These are phyloP conservation scores for Hexactinellida sp. DNA, from an alignment of 37 sponge, comb jelly and placozoan species.

Conservation along the genomic window DNA sequence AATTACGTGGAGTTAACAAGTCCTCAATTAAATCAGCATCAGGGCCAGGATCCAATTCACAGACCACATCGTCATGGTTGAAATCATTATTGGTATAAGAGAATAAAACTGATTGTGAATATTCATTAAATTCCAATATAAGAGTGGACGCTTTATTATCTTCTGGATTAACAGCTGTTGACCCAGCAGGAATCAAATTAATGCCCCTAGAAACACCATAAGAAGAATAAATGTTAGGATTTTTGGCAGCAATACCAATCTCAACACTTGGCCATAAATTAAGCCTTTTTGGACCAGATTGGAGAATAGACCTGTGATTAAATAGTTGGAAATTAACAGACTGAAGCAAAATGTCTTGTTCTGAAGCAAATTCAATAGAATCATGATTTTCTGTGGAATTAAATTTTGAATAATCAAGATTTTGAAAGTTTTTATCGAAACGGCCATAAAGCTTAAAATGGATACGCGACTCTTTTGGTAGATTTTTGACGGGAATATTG, in stretches of 20 bases:
- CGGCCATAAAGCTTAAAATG: slow-evolving; percentile 38
- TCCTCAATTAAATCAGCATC: neutral
- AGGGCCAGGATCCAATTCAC: neutral
- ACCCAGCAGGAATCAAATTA: slow-evolving; percentile 39
- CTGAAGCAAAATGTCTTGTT: slow-evolving; percentile 36
- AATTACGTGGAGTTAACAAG: neutral
- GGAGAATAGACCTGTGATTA: slow-evolving; percentile 47
- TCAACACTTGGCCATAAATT: slow-evolving; percentile 57
- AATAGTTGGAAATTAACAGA: slow-evolving; percentile 80
- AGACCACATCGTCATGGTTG: neutral
- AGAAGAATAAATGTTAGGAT: neutral
- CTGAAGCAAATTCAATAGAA: neutral
- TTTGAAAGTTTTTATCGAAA: slow-evolving; percentile 14
- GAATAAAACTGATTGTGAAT: slow-evolving; percentile 65
- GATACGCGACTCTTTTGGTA: slow-evolving; percentile 40
- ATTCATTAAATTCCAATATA: slow-evolving; percentile 57
- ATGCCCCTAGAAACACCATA: neutral
- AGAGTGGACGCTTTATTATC: slow-evolving; percentile 52
- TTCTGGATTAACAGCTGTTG: slow-evolving; percentile 61
- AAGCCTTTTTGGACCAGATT: slow-evolving; percentile 41
- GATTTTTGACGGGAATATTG: slow-evolving; percentile 40
- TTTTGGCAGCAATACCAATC: neutral
- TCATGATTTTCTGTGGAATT: neutral
- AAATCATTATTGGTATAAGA: slow-evolving; percentile 23
- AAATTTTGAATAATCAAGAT: neutral